Conservation (phyloP, 2,113 vertebrate species). For the Phainopepla nitens region DNA sequence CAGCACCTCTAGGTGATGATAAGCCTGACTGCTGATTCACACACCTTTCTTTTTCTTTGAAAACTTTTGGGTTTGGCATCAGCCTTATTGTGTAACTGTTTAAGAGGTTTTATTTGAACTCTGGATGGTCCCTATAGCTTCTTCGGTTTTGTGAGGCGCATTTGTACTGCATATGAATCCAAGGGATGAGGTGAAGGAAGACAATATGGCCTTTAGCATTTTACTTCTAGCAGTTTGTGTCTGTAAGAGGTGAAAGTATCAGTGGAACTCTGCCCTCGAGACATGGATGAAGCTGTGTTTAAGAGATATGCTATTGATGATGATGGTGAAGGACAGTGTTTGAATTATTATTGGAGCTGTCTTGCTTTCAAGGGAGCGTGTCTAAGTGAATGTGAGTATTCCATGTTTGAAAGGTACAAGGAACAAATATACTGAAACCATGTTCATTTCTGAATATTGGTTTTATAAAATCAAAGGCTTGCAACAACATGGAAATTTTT, state of each 20-base stretch:
- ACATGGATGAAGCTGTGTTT: not conserved
- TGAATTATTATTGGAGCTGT: not conserved
- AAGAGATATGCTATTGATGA: not conserved
- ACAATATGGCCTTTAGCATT: not conserved
- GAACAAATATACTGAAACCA: not conserved
- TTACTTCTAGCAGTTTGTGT: not conserved
- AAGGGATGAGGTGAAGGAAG: not conserved
- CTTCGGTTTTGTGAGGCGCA: not conserved
- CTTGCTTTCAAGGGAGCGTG: not conserved
- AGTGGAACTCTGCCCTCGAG: not conserved
- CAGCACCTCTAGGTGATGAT: not conserved
- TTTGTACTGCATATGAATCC: not conserved
- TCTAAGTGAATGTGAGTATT: not conserved
- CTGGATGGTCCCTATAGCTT: not conserved
- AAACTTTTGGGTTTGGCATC: not conserved
- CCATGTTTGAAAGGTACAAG: not conserved
- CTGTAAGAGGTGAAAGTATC: not conserved
- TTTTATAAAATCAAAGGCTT: not conserved
- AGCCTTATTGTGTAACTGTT: not conserved
- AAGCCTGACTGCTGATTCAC: not conserved
- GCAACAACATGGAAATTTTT: not conserved
- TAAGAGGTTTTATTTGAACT: not conserved
- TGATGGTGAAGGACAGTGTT: not conserved
- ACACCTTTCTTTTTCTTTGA: not conserved
- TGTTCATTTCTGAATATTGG: not conserved